A percentile compares a stretch with the other conserved stretches of the same genome.
Conservation (phyloP, 2,888 invertebrate genomes). For the Cephonodes hylas region DNA sequence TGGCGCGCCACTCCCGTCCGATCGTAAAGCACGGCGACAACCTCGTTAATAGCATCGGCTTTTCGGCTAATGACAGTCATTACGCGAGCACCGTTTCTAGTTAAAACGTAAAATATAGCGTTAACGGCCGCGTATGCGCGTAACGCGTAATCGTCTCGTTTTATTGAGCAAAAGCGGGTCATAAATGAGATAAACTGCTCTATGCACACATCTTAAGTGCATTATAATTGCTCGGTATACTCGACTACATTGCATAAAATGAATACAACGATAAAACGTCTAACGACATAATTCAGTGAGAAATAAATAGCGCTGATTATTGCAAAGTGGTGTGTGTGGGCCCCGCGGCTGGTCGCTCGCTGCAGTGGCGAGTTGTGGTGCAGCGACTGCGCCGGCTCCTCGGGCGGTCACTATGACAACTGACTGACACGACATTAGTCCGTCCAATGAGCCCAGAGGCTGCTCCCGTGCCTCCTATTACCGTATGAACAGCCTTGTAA, state of each 20-base stretch:
- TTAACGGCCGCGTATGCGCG: constrained; percentile 32
- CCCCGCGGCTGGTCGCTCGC: constrained; percentile 16
- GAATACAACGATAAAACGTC: constrained; percentile 46
- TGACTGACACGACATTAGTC: constrained; percentile 29
- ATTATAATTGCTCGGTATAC: constrained; percentile 55
- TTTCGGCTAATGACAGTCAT: constrained; percentile 42
- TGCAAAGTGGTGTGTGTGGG: constrained; percentile 32
- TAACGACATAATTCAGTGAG: constrained; percentile 56
- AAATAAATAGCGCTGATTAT: constrained; percentile 59
- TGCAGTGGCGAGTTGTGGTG: background rate
- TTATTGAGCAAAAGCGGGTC: constrained; percentile 39
- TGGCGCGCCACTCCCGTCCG: background rate
- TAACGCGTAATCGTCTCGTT: constrained; percentile 42
- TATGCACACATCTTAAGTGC: constrained; percentile 51
- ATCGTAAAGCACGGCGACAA: constrained; percentile 37
- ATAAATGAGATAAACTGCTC: constrained; percentile 36
- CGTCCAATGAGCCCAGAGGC: constrained; percentile 15
- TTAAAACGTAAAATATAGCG: constrained; percentile 42
- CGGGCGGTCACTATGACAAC: constrained; percentile 26
- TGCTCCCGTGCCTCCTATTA: constrained; percentile 2
- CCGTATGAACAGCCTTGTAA: constrained; percentile 19
- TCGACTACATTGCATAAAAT: constrained; percentile 51
- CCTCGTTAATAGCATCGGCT: constrained; percentile 46
- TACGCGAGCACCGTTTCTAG: constrained; percentile 31
- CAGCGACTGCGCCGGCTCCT: background rate